Evolutionary conservation across 2,797 vertebrate species (phyloP).

Genomic region (Chromobotia macracanthus): DNA sequence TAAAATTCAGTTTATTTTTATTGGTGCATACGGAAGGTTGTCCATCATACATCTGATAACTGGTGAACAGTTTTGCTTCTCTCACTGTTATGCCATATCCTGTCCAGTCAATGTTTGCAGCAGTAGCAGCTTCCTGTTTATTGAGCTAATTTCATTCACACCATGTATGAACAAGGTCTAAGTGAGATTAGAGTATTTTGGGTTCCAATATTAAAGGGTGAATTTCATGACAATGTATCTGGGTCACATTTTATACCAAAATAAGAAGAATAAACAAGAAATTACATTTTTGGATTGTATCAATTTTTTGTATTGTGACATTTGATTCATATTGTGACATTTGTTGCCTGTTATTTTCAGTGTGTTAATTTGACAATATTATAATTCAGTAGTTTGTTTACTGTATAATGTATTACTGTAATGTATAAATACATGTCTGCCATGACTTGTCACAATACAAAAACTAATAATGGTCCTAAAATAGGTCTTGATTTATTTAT

Average conservation of each 20-base stretch:
- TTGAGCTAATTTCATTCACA: not conserved
- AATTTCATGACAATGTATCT: not conserved
- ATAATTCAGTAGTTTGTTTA: not conserved
- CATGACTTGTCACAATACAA: not conserved
- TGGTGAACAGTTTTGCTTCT: constrained; percentile 38
- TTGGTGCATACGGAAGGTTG: constrained; percentile 8
- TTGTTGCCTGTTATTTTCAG: not conserved
- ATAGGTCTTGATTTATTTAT: not conserved
- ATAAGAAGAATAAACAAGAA: not conserved
- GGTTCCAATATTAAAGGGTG: not conserved
- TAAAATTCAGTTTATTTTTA: constrained; percentile 13
- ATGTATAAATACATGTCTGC: not conserved
- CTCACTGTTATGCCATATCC: constrained; percentile 53
- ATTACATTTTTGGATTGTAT: not conserved
- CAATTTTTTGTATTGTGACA: not conserved
- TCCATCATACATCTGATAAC: not conserved
- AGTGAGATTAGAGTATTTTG: not conserved
- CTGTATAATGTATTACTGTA: not conserved
- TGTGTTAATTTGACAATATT: not conserved
- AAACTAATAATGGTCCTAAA: not conserved
- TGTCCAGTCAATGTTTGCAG: constrained; percentile 32
- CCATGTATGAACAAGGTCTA: not conserved
- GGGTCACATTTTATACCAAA: not conserved
- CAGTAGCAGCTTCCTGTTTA: constrained; percentile 26
- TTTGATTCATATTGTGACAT: too few species aligned